Base-by-base conservation (phyloP, 2,113 vertebrate genomes). In the Oryzias melastigma region DNA sequence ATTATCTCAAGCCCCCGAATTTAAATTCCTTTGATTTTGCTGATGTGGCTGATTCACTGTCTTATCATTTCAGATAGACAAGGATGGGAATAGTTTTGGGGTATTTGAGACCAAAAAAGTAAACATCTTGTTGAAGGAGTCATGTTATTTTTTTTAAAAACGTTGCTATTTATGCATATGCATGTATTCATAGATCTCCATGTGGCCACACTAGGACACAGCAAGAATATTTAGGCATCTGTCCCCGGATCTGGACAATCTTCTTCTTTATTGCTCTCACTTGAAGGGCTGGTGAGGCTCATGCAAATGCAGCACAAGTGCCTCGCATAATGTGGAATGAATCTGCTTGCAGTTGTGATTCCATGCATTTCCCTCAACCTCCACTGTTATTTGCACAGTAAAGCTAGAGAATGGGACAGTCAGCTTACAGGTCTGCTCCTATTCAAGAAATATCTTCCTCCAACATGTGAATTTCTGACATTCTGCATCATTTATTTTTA, bases 81-180 rank as follows among this genome's bases (percentile, higher is more conserved):
- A 35, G 29, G 29, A 35, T 35, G 29, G 29, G 29, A 35, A 35
- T 35, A 35, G 29, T 71, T 92, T 95, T 66, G 93, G 94, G 94
- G 83, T 96, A 48, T 95, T 94, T 81, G 93, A 95, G 89, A 92
- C 94, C 71, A 93, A 91, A 88, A 95, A 90, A 90, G 94, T 93
- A 81, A 68, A 57, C 3, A 7, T 17, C 44, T 1, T 35, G 10
- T 12, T 35, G 10, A 35, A 35, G 3, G 35, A 35, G 35, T 35
- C 8, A 12, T 2, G 3, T 10, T 35, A 35, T 12, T 12, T 35
- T 35, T 35, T 10, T 0, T 10, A 10, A 12, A 12, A 12, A n/a
- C 15, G 8, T 6, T 16, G 5, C 5, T 46, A 5, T n/a, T 17
- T 16, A 17, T 46, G 44, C n/a, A n/a, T 46, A 17, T 46, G 44